phyloP scores from a whole-genome alignment of 37 sponge, comb jelly and placozoan genomes.

The Theonella swinhoei region DNA sequence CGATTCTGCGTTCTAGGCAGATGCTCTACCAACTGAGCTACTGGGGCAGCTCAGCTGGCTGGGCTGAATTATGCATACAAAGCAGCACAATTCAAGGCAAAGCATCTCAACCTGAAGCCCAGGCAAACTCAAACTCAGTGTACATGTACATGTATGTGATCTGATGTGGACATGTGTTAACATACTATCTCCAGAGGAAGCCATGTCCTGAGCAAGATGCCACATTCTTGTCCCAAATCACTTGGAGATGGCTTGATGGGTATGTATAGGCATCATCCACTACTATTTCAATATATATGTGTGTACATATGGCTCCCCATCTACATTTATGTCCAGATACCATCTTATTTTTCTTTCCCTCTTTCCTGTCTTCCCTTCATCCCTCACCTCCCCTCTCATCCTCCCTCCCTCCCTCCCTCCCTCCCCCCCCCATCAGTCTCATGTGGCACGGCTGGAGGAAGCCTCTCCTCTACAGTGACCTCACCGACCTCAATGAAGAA shows the following conservation, averaged over 20 bases:
- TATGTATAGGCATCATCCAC: neutral
- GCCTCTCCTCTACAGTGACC: conserved; percentile 64
- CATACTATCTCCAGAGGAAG: no score
- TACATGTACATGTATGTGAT: no score
- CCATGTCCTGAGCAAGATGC: conserved; percentile 72
- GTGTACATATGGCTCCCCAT: neutral
- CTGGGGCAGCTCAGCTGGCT: no score
- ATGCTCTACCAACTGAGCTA: no score
- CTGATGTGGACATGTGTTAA: no score
- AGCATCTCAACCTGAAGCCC: no score
- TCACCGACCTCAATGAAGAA: conserved; percentile 60
- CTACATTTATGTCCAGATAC: neutral
- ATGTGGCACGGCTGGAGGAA: conserved; percentile 72
- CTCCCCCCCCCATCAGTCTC: conserved; percentile 14
- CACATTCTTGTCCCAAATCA: conserved; percentile 64
- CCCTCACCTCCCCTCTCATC: neutral
- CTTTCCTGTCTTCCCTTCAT: neutral
- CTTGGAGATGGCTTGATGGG: conserved; percentile 79
- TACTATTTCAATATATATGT: neutral
- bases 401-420: conserved; percentile 6
- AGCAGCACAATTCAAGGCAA: no score
- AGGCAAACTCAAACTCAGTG: no score
- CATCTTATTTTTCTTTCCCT: neutral
- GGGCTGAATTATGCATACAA: no score
- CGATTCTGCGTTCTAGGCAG: no score